Evolutionary conservation across 1,140 invertebrate genomes (phyloP).

Genomic region (Brachionus calyciflorus): DNA sequence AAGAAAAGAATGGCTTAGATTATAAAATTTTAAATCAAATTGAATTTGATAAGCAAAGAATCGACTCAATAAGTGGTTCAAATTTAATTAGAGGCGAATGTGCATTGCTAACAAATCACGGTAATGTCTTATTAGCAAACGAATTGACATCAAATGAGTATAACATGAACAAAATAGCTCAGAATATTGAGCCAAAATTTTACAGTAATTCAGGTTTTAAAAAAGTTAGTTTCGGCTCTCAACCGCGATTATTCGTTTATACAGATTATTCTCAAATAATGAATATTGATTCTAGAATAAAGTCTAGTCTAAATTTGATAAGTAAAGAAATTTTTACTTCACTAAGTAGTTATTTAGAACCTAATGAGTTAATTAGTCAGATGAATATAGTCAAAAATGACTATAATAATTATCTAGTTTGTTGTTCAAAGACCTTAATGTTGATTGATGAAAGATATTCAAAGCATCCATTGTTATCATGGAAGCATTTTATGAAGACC

Average conservation of each 20-base stretch:
- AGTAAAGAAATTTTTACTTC: background rate
- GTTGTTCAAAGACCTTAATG: conserved; percentile 18
- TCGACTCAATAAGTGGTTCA: background rate
- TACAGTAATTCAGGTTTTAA: background rate
- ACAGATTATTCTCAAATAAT: conserved; percentile 18
- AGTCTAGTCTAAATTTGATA: background rate
- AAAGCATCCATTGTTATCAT: conserved; percentile 23
- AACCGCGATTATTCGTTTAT: conserved; percentile 20
- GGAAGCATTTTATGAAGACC: conserved; percentile 31
- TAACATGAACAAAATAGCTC: background rate
- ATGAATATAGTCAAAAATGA: background rate
- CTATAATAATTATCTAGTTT: conserved; percentile 10
- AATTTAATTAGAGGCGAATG: conserved; percentile 31
- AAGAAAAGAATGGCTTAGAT: background rate
- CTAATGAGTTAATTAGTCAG: background rate
- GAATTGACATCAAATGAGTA: background rate
- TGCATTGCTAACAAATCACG: background rate
- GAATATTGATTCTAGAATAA: conserved; percentile 17
- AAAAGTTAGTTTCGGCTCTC: conserved; percentile 24
- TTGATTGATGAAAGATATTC: conserved; percentile 30
- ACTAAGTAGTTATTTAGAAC: background rate
- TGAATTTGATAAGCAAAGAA: background rate
- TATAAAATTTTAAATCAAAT: conserved; percentile 24
- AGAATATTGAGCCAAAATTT: conserved; percentile 20
- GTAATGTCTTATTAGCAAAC: background rate